Percentiles rank a stretch among this genome's conserved stretches.
These are phyloP conservation scores for Heliangelus exortis DNA, from an alignment of 2,797 vertebrate genomes.

Conservation along the genomic window DNA sequence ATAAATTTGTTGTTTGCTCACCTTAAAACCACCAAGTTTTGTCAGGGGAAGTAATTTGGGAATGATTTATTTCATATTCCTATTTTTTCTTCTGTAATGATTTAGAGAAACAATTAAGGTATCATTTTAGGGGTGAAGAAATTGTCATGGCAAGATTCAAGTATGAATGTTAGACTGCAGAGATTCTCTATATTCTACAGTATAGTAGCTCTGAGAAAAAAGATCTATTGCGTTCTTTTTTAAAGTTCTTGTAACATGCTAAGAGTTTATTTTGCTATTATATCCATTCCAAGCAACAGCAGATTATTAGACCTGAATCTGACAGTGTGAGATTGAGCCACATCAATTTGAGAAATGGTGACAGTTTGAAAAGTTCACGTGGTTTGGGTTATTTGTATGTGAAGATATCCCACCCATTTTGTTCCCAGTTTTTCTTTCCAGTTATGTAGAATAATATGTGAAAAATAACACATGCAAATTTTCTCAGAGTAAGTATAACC, in stretches of 20 bases:
- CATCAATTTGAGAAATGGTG: neutral
- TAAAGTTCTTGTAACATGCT: neutral
- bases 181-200: neutral
- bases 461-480: slow-evolving; percentile 25
- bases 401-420: neutral
- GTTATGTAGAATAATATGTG: neutral
- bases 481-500: slow-evolving; percentile 37
- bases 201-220: neutral
- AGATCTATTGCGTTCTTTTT: neutral
- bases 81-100: neutral
- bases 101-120: neutral
- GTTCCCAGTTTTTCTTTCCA: neutral
- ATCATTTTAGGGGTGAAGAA: neutral
- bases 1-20: neutral
- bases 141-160: neutral
- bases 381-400: neutral
- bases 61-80: neutral
- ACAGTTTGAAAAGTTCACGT: neutral
- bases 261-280: slow-evolving; percentile 19
- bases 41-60: neutral
- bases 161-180: neutral
- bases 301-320: neutral
- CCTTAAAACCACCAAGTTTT: neutral
- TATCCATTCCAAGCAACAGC: neutral
- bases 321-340: neutral